Evolutionary conservation across 2,113 vertebrate species (phyloP), one percentile per base, ranked within the genome.

Genomic region (Petaurus breviceps): DNA sequence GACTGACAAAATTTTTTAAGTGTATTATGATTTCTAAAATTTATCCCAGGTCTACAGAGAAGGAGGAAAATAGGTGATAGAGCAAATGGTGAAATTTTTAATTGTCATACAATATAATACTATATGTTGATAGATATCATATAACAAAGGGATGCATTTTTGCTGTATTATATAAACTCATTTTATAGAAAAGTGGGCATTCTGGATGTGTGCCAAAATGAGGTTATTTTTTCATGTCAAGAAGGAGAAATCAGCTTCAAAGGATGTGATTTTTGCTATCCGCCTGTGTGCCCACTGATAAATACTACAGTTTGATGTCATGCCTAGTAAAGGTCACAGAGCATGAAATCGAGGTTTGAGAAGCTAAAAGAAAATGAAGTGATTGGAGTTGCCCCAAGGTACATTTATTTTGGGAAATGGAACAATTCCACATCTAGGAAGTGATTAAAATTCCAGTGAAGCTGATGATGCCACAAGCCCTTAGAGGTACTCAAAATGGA

Each of bases 381-480:
- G 90, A 90, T 43, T 90, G 90, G 49, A 90, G 47, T 28, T 90
- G 51, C 49, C 91, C 52, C n/a, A 95, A 53, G 46, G 89, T 95
- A 52, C 37, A 53, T 94, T 90, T 91, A 50, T 95, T 95, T 90
- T 7, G 94, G 53, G 49, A 37, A 49, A n/a, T 52, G 26, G 2
- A 90, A 37, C 94, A 68, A 92, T 92, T 92, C 93, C 50, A 91
- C 89, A 91, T 90, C 77, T 49, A 92, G 77, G 89, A 93, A 94
- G 77, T 95, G 50, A 37, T 89, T 95, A 92, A 94, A 96, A 94
- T 94, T 51, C 49, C 68, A 77, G 12, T 91, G 93, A 93, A 61
- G 54, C 54, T 93, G 90, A 68, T 91, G 43, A 49, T 52, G 89
- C 94, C 91, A 89, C 28, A 61, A 92, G 89, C 47, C 57, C 24